Evolutionary conservation across 2,888 invertebrate species (phyloP), one percentile per base, ranked within the genome.

Genomic region (Nycteola revayana): DNA sequence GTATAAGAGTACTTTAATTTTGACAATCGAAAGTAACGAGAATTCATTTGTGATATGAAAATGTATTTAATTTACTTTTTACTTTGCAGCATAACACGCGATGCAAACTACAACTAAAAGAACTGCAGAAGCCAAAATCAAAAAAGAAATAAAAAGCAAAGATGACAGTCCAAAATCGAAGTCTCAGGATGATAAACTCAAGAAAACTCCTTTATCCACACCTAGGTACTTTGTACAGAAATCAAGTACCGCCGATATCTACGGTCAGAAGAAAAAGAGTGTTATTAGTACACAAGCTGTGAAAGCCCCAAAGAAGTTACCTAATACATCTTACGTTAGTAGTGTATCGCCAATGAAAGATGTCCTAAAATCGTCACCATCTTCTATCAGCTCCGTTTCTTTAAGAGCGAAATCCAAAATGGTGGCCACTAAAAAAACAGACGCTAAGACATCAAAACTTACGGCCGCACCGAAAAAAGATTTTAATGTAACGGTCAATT

Each of bases 401-500:
- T 2, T n/a, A 0, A 54, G 53, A 0, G 56, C 47, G 3, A 61
- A 36, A 49, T 49, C 22, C 9, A 57, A 58, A 33, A 35, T 38
- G 10, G 10, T 39, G 0, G 10, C 39, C 0, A 10, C 28, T 21
- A 60, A 43, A 53, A 50, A 37, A 42, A 40, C 25, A 9, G 59
- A 62, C 0, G 17, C 37, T 9, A 66, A 56, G 7, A 11, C 48
- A n/a, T 34, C 39, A 1, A 42, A 39, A 5, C 44, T 52, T 27
- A 40, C 64, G 8, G 36, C 44, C 1, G 59, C 41, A 1, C 53
- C 43, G 0, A 32, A 37, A 45, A 30, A n/a, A 55, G 39, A 18
- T 50, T 66, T 27, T 47, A 81, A 75, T 40, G 70, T 84, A 0
- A 81, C 76, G 5, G 75, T 82, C 0, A 84, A 81, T 45, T 85